Evolutionary conservation across 2,888 invertebrate genomes (phyloP).

Genomic region (Spatulosminthurus flaviceps): DNA sequence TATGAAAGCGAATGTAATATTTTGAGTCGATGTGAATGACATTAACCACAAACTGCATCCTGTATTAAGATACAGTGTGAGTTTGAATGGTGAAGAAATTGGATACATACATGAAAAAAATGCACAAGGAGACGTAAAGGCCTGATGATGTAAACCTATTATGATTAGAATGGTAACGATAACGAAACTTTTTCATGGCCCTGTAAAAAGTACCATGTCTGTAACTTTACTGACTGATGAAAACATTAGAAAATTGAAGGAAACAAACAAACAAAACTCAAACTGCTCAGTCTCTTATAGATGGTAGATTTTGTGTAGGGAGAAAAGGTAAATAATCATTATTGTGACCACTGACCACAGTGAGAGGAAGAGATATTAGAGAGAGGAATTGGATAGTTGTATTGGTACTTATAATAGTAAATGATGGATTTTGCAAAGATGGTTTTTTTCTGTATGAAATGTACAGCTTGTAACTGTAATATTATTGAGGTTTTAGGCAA

Average conservation of each 20-base stretch:
- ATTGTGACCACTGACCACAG: not conserved
- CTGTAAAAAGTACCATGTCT: constrained; percentile 12
- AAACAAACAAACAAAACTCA: not conserved
- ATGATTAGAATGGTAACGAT: not conserved
- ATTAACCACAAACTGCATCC: too few species aligned
- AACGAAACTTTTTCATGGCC: constrained; percentile 11
- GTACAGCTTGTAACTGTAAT: not conserved
- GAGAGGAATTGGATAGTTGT: not conserved
- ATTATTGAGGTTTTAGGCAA: not conserved
- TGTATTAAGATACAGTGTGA: too few species aligned
- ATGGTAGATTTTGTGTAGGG: constrained; percentile 14
- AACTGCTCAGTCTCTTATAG: constrained; percentile 20
- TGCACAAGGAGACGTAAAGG: constrained; percentile 10
- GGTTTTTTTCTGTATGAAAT: not conserved
- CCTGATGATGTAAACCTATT: not conserved
- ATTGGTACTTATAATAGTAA: not conserved
- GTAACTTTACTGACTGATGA: not conserved
- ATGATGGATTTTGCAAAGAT: not conserved
- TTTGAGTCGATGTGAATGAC: not conserved
- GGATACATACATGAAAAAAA: not conserved
- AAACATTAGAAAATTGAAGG: not conserved
- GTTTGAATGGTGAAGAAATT: not conserved
- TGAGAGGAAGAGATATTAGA: not conserved
- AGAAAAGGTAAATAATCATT: constrained; percentile 7
- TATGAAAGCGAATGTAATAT: not conserved